Base-by-base conservation (phyloP, 2,113 vertebrate species). In the Cebidichthys violaceus region DNA sequence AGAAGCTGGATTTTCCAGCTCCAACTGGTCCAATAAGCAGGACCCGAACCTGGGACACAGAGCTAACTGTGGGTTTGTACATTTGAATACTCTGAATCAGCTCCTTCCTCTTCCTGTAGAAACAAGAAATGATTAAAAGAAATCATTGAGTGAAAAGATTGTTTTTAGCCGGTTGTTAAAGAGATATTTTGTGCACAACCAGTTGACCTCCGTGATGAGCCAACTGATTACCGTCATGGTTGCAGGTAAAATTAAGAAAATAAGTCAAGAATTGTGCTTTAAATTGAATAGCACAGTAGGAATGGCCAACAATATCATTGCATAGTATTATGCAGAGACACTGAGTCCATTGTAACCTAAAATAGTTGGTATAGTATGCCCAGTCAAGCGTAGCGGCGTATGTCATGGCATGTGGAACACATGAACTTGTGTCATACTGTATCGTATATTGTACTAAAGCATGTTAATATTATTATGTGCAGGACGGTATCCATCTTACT, bases 1-100 rank as follows among this genome's bases (percentile, higher is more conserved):
- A 92, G 82, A 92, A 90, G 61, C 89, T 92, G 84, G 91, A 92
- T 68, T 91, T 91, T 83, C 90, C 90, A 31, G 86, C 88, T 79
- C 90, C 90, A 8, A 91, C 74, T 13, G 67, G 70, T 66, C 90
- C 90, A 0, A 90, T 29, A 3, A 91, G 79, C 68, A 90, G 73
- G 45, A 90, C 66, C 3, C 82, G 88, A 59, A 0, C 7, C 72
- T 66, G 82, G 18, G 86, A 9, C 77, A 92, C 87, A 1, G 84
- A 75, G 9, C 6, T 4, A 37, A 14, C 1, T 2, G 2, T 29
- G 22, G 91, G 88, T 14, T 57, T 61, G 84, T 86, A 89, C 27
- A 0, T 4, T 17, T 3, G 69, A 15, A 90, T 70, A 35, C 20
- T 70, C 13, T 82, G 79, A 9, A 84, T 82, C 80, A 92, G 45